Conservation (phyloP, 2,888 invertebrate genomes). For the Phoronis australis region DNA sequence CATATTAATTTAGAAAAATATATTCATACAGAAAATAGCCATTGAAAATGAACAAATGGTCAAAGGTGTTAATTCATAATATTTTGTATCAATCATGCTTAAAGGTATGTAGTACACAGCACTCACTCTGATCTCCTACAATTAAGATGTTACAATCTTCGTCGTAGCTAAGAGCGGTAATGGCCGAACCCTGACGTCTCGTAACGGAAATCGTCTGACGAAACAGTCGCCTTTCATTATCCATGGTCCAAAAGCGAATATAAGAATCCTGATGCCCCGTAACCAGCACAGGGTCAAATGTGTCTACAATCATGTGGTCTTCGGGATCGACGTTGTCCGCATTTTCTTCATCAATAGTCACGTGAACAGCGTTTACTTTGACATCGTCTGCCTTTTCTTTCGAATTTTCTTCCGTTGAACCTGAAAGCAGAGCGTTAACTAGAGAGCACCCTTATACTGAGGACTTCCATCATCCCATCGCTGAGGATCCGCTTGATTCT, state of each 20-base stretch:
- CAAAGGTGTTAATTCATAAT: too few species aligned
- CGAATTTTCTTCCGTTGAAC: neutral
- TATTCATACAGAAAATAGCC: too few species aligned
- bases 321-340: constrained; percentile 22
- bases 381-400: neutral
- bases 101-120: too few species aligned
- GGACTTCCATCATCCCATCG: too few species aligned
- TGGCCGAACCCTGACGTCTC: constrained; percentile 33
- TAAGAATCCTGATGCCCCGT: constrained; percentile 42
- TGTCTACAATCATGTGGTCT: constrained; percentile 33
- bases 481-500: too few species aligned
- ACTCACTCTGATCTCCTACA: constrained; percentile 46
- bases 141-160: constrained; percentile 39
- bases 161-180: constrained; percentile 40
- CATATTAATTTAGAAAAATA: too few species aligned
- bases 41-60: too few species aligned
- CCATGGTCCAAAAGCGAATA: constrained; percentile 43
- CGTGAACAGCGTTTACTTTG: neutral
- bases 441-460: too few species aligned
- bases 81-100: too few species aligned
- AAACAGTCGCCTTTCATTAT: constrained; percentile 19
- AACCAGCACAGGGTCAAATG: constrained; percentile 40
- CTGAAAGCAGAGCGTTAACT: too few species aligned
- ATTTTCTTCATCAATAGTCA: constrained; percentile 3
- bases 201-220: constrained; percentile 40